phyloP scores from a whole-genome alignment of 1,140 invertebrate species.

The Brachystomella parvula region DNA sequence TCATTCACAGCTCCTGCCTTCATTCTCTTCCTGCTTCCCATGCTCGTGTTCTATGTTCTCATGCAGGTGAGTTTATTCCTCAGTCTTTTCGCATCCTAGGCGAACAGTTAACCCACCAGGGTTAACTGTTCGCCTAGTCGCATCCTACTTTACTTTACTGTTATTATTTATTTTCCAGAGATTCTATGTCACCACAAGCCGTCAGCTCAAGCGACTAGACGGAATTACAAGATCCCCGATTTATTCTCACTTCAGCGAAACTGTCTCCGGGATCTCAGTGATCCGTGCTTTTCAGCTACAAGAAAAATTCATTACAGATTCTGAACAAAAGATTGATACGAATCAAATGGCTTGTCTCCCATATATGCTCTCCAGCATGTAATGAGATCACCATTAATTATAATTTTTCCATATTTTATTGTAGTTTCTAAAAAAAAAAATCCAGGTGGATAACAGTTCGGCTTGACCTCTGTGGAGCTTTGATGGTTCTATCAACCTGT shows the following conservation, averaged over 20 bases:
- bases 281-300: slow-evolving; percentile 70
- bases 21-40: slow-evolving; percentile 69
- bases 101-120: no score
- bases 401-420: no score
- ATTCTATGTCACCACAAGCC: slow-evolving; percentile 83
- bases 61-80: slow-evolving; percentile 48
- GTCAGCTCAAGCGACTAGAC: slow-evolving; percentile 90
- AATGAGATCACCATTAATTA: slow-evolving; percentile 31
- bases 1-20: slow-evolving; percentile 50
- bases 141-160: not conserved
- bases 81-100: no score
- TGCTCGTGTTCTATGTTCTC: slow-evolving; percentile 82
- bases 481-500: slow-evolving; percentile 81
- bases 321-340: slow-evolving; percentile 70
- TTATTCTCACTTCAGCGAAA: slow-evolving; percentile 96
- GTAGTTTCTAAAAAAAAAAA: no score
- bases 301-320: slow-evolving; percentile 72
- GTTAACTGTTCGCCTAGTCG: not conserved
- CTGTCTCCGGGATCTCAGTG: slow-evolving; percentile 54
- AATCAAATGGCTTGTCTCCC: slow-evolving; percentile 85
- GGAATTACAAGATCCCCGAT: slow-evolving; percentile 95
- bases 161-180: slow-evolving; percentile 44
- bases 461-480: slow-evolving; percentile 83
- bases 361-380: slow-evolving; percentile 67
- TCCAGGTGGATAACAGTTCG: slow-evolving; percentile 51